Base-by-base conservation (phyloP, 1,140 invertebrate genomes). In the Melitaea cinxia region DNA sequence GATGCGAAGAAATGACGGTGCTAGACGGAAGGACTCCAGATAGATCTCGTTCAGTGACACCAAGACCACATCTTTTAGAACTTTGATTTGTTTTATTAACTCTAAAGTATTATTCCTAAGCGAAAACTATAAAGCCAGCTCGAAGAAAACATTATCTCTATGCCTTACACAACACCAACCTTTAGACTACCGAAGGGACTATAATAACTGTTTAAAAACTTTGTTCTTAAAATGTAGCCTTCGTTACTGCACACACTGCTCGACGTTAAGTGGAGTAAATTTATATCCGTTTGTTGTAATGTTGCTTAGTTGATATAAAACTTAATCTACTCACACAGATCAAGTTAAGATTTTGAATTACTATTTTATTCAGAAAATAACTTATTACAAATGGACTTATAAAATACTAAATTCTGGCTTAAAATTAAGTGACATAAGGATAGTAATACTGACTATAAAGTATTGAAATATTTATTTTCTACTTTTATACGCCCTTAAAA, bases 1-100 rank as follows among this genome's bases (percentile, higher is more conserved):
- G 88, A 67, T 84, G 75, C 52, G 85, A 89, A 80, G 88, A 89
- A 62, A 90, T 90, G 88, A 83, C 78, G 17, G 83, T 89, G 1
- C 66, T 90, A 28, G 75, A 80, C 45, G 70, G 82, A 23, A 82
- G 81, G 54, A 73, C 79, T 5, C 74, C 75, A 10, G 76, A 75
- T 12, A 75, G 83, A 70, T 77, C 85, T 17, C 81, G 85, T 12
- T 83, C 85, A 2, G 59, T 67, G 9, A 82, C 86, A 39, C 85
- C 88, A 4, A 85, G 81, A 53, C 83, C 79, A 5, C 72, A 76
- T 4, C 77, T 90, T 4, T 61, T 89, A 33, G 88, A 90, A 58
- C 78, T 88, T 58, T 90, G 75, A 85, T 66, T 54, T 55, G 19
- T 14, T 57, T 65, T 42, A 42, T 42, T 9, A 52, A 24, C 15